Conservation (phyloP, 2,113 vertebrate species). For the Pyrgilauda ruficollis region DNA sequence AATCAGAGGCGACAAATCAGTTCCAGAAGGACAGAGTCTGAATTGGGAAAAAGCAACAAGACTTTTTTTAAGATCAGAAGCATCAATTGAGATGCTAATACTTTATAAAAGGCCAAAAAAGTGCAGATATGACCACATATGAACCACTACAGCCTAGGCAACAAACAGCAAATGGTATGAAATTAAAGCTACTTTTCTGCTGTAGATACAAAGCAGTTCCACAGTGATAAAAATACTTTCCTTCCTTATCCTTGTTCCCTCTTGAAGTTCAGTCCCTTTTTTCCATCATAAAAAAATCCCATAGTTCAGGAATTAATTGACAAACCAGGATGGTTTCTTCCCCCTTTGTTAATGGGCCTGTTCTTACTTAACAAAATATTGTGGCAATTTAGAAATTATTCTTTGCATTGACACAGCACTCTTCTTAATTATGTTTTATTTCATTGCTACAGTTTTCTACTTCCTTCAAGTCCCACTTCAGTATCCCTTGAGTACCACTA, state of each 20-base stretch:
- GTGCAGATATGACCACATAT: background rate
- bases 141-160: background rate
- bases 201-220: background rate
- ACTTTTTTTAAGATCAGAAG: background rate
- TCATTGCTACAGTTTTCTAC: background rate
- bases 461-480: slow-evolving; percentile 24
- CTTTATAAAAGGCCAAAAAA: background rate
- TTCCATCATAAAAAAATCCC: background rate
- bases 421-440: slow-evolving; percentile 10
- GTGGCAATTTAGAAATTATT: slow-evolving; percentile 52
- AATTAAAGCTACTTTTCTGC: background rate
- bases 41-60: background rate
- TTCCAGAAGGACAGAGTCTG: background rate
- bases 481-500: background rate
- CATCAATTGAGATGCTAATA: accelerated
- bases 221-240: background rate
- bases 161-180: background rate
- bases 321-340: background rate
- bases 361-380: slow-evolving; percentile 60
- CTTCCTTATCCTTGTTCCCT: background rate
- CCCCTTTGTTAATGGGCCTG: background rate
- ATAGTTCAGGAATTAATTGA: slow-evolving; percentile 38
- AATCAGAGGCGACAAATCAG: background rate
- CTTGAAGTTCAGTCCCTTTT: background rate
- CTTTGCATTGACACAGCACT: slow-evolving; percentile 5